Conservation (phyloP, 1,140 invertebrate genomes). For the Drosophila arawakana region DNA sequence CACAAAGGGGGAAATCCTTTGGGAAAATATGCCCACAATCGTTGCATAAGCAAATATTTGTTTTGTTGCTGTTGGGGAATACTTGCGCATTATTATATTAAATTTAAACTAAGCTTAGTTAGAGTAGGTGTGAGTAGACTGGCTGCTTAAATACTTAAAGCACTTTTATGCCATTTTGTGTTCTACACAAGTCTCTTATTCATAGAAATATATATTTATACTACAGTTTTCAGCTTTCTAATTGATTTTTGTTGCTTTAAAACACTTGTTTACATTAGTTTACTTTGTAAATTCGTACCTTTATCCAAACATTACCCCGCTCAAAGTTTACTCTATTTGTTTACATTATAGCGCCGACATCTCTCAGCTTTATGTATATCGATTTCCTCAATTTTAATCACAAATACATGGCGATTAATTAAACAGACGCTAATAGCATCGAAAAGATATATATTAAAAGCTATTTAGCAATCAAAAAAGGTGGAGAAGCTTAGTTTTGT, state of each 20-base stretch:
- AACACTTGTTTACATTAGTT: background rate
- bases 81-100: background rate
- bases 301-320: background rate
- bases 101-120: no score
- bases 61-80: background rate
- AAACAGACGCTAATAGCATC: slow-evolving; percentile 27
- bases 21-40: background rate
- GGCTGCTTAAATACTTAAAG: no score
- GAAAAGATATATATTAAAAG: slow-evolving; percentile 16
- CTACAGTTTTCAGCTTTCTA: background rate
- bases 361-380: background rate
- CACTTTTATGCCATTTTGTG: no score
- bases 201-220: background rate
- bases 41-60: slow-evolving; percentile 1
- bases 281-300: background rate
- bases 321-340: background rate
- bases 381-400: background rate
- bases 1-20: slow-evolving; percentile 20
- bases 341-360: background rate
- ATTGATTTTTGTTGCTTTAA: background rate
- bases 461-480: slow-evolving; percentile 27
- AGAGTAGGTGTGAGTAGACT: no score
- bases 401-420: slow-evolving; percentile 30
- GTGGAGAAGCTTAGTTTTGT: slow-evolving; percentile 42
- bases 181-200: no score